These are phyloP conservation scores for Etheostoma nigrum DNA, from an alignment of 2,797 vertebrate species.

Conservation along the genomic window DNA sequence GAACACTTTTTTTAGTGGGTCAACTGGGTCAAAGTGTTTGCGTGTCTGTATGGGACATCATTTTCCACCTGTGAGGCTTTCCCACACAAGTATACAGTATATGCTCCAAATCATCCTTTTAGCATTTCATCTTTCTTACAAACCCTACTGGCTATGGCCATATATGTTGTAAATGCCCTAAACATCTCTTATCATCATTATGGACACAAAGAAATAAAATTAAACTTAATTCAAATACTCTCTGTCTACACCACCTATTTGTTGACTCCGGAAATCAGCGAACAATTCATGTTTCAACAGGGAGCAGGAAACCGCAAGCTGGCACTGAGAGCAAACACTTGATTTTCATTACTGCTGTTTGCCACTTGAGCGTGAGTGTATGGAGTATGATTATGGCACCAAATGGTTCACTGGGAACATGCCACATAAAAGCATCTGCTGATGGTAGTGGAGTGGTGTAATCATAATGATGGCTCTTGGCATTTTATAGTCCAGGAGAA, in stretches of 20 bases:
- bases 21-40: conserved; percentile 26
- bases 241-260: neutral
- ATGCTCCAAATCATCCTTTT: neutral
- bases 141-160: neutral
- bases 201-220: neutral
- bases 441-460: conserved; percentile 59
- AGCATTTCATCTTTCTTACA: neutral
- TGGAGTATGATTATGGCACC: conserved; percentile 55
- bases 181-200: neutral
- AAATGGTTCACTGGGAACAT: conserved; percentile 38
- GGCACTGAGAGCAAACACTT: conserved; percentile 58
- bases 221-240: neutral
- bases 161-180: conserved; percentile 11
- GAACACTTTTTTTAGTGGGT: conserved; percentile 63
- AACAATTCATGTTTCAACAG: conserved; percentile 50
- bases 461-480: conserved; percentile 53
- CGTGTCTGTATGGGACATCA: conserved; percentile 11
- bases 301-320: conserved; percentile 32
- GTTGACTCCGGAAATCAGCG: conserved; percentile 32
- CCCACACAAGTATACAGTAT: neutral
- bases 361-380: conserved; percentile 58
- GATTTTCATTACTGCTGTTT: conserved; percentile 60
- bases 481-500: conserved; percentile 52
- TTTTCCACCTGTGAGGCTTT: neutral
- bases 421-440: conserved; percentile 58